Base-by-base conservation (phyloP, 2,797 vertebrate genomes). In the Arnoldichthys spilopterus region DNA sequence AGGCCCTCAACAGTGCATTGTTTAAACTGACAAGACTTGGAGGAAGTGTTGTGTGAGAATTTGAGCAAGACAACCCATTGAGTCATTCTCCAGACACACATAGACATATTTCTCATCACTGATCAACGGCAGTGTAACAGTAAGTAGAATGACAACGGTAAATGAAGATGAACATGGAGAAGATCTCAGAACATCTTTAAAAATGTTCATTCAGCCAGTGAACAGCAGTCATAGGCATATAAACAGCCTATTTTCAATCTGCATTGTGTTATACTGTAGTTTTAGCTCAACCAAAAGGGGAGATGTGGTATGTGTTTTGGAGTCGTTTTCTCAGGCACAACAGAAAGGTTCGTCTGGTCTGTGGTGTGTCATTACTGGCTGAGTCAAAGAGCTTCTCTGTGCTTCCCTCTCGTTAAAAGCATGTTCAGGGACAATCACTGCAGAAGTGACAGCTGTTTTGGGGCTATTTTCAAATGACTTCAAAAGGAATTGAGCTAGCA, bases 401-500 rank as follows among this genome's bases (percentile, higher is more conserved):
- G 80, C 77, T 78, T 91, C 89, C 78, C 87, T 90, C 86, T 83
- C 78, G 74, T 86, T 73, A 78, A 82, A 70, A 82, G 79, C 82
- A 80, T 73, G 88, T 88, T 87, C 88, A 81, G 75, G 77, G 85
- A 87, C 86, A 79, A 72, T 78, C 79, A 45, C 5, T 83, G 81
- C 81, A 85, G 87, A 88, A 84, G 84, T 75, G 82, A 87, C 88
- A 87, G 90, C 85, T 86, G 88, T 85, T 89, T 81, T 54, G 34
- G 67, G 76, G 54, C 78, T 15, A 79, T 85, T 74, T 80, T 34
- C 79, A 83, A 83, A 77, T 83, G 74, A 85, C 86, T 89, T 87
- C 83, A 85, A 78, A 85, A 70, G 80, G 80, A 83, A 81, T 85
- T 56, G 16, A 81, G 87, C 82, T 88, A 89, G 90, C 88, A 88